Evolutionary conservation across 2,797 vertebrate genomes (phyloP), one percentile per base, ranked within the genome.

Genomic region (Pangasius krempfi): DNA sequence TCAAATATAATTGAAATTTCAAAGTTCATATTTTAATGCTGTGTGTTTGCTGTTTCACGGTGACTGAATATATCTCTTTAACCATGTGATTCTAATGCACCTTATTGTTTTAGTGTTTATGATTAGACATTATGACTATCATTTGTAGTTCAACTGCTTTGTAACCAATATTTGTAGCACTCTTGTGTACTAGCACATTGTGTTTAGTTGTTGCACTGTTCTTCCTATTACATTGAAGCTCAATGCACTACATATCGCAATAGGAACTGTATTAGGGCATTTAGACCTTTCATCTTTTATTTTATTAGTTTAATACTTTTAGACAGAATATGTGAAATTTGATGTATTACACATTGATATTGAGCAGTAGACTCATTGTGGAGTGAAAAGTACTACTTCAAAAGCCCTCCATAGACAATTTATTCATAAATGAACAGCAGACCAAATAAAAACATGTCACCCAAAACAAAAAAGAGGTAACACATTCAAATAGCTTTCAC

Each of bases 391-490:
- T 22, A 56, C n/a, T 79, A 79, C 76, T 79, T 79, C 50, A 80
- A 80, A 80, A 56, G 20, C 76, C 52, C 52, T 54, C 33, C 79
- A 37, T 33, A 56, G 76, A 56, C 76, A 80, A 54, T 56, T 80
- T 60, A 37, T 18, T 56, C 27, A 52, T 60, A 88, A 89, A 84
- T 40, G 47, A 89, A 66, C 44, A 52, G 78, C 80, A 88, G n/a
- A 8, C 22, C 16, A 66, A 78, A 81, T 66, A 54, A 86, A 88
- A 86, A 58, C 50, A 30, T 56, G 50, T 68, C 81, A 78, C 52
- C 73, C 37, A 73, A 85, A 89, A 87, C 73, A 60, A 75, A 27
- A 33, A 9, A 56, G 76, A 66, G n/a, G 56, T 79, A 88, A 89
- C 30, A 25, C 37, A 87, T 80, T 78, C 44, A 80, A 84, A 68